Evolutionary conservation across 2,797 vertebrate genomes (phyloP), one percentile per base, ranked within the genome.

Genomic region (Salmo trutta): DNA sequence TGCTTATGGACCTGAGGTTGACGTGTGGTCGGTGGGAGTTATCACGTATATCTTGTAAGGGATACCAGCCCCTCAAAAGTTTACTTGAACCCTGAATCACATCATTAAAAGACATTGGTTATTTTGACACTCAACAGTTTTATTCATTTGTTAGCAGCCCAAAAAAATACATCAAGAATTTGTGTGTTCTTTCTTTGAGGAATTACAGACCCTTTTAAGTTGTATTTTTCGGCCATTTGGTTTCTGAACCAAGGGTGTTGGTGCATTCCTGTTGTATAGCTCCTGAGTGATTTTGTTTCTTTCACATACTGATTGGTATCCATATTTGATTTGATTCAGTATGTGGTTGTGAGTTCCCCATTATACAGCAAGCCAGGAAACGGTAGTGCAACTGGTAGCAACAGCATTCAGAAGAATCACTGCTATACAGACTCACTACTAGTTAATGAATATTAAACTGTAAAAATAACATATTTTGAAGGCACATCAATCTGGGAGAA

Each of bases 1-100:
- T 84, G 95, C 96, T 62, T 96, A 97, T 0, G 96, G 96, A 59
- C 95, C 96, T 24, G 96, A 96, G 80, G 96, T 97, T 85, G 96
- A 97, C 87, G 96, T 97, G 96, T 97, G 96, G 96, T 97, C 96
- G 74, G 91, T 97, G 82, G 96, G 96, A 77, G 95, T 97, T 81
- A 96, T 97, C 84, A 96, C 96, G 77, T 97, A 97, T 75, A 97
- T 97, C 86, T 85, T 97, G 96, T 97, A 93, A 96, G 96, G 95
- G 82, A 73, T 77, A 76, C 17, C 41, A 65, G 3, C 29, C 8
- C 19, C 62, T 56, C 6, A 67, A 47, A 24, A 14, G 41, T 77
- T 52, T 62, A 77, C 36, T 31, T 12, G 21, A 31, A 52, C 36
- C 33, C 29, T 24, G 19, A 27, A 64, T 77, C 41, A 77, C 27